Evolutionary conservation across 2,888 invertebrate genomes (phyloP).

Genomic region (Meliscaeva auricollis): DNA sequence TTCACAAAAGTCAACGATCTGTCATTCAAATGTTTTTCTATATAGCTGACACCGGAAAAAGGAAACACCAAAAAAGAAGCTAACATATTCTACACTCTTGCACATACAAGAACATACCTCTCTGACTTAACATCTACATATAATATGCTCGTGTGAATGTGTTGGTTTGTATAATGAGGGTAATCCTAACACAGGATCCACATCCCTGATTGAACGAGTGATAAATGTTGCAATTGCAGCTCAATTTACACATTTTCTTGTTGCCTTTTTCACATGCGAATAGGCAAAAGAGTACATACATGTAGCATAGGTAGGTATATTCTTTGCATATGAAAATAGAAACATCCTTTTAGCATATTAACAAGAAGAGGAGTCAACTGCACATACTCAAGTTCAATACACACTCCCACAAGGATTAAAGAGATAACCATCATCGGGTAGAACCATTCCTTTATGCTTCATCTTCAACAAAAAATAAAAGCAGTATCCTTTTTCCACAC

Average conservation of each 20-base stretch:
- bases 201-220: constrained; percentile 68
- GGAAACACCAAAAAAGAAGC: background rate
- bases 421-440: constrained; percentile 40
- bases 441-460: background rate
- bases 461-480: background rate
- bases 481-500: constrained; percentile 1
- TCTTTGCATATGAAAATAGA: background rate
- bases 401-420: constrained; percentile 32
- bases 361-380: constrained; percentile 21
- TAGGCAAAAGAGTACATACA: background rate
- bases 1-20: constrained; percentile 30
- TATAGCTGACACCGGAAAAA: constrained; percentile 18
- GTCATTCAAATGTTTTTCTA: constrained; percentile 15
- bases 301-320: background rate
- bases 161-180: constrained; percentile 36
- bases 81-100: background rate
- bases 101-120: background rate
- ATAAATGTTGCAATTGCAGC: constrained; percentile 65
- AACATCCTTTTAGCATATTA: constrained; percentile 37
- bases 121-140: background rate
- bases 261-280: constrained; percentile 14
- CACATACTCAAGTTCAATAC: constrained; percentile 1
- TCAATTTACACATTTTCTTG: constrained; percentile 60
- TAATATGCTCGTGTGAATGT: constrained; percentile 30
- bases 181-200: constrained; percentile 49